Evolutionary conservation across 2,113 vertebrate species (phyloP).

Genomic region (Ailurus styani): DNA sequence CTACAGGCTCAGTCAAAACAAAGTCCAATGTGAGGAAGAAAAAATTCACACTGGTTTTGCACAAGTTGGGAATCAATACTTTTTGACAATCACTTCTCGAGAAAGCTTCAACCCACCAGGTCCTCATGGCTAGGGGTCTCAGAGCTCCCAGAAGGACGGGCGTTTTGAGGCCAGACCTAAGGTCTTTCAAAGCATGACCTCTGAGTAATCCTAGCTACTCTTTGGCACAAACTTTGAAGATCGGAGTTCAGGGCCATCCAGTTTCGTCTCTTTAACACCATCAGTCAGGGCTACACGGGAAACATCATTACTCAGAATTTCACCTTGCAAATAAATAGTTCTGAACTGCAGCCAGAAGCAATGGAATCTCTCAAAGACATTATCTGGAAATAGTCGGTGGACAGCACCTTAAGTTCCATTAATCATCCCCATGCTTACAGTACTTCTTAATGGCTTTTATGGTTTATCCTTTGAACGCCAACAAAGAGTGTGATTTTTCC

Average conservation of each 20-base stretch:
- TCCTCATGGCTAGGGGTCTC: slow-evolving; percentile 8
- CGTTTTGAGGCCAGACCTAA: rapidly evolving
- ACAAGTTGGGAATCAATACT: not conserved
- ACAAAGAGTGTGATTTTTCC: slow-evolving; percentile 83
- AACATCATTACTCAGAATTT: slow-evolving; percentile 74
- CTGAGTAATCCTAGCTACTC: slow-evolving; percentile 37
- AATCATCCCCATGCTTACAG: slow-evolving; percentile 82
- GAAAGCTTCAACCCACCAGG: not conserved
- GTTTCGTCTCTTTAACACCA: slow-evolving; percentile 63
- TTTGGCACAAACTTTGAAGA: slow-evolving; percentile 47
- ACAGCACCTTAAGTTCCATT: slow-evolving; percentile 81
- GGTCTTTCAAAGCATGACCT: slow-evolving; percentile 51
- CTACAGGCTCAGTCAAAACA: not conserved
- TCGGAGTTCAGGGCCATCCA: slow-evolving; percentile 56
- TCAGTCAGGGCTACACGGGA: slow-evolving; percentile 50
- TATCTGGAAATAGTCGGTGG: slow-evolving; percentile 84
- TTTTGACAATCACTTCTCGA: not conserved
- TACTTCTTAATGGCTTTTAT: slow-evolving; percentile 85
- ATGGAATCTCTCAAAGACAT: slow-evolving; percentile 84
- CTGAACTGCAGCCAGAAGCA: slow-evolving; percentile 81
- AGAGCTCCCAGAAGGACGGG: not conserved
- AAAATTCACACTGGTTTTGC: rapidly evolving
- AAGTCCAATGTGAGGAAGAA: not conserved
- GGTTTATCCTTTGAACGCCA: slow-evolving; percentile 84
- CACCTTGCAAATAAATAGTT: slow-evolving; percentile 86